Conservation (phyloP, 2,113 vertebrate genomes). For the Euleptes europaea region DNA sequence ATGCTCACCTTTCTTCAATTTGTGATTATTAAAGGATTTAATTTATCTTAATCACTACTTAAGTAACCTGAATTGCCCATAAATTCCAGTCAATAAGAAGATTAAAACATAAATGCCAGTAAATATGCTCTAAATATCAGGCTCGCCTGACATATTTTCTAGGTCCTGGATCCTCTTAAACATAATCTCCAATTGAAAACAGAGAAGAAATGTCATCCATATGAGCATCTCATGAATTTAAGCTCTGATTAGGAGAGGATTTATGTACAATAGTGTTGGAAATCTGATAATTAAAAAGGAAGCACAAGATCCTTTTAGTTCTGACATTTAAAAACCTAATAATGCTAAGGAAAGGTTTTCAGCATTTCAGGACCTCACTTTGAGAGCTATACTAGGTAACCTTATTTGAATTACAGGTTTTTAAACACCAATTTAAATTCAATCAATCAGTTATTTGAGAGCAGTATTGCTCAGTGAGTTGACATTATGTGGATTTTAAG, state of each 20-base stretch:
- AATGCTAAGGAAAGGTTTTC: slow-evolving; percentile 43
- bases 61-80: slow-evolving; percentile 68
- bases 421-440: slow-evolving; percentile 18
- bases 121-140: slow-evolving; percentile 81
- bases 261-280: slow-evolving; percentile 72
- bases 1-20: slow-evolving; percentile 35
- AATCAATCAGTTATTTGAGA: slow-evolving; percentile 15
- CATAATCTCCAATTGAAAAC: slow-evolving; percentile 77
- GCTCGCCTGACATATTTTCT: slow-evolving; percentile 72
- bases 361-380: slow-evolving; percentile 3
- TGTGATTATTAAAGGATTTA: slow-evolving; percentile 54
- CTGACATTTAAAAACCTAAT: slow-evolving; percentile 68
- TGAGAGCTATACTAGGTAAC: slow-evolving; percentile 20
- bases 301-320: slow-evolving; percentile 55
- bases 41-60: slow-evolving; percentile 68
- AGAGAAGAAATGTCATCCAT: slow-evolving; percentile 75
- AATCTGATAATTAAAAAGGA: slow-evolving; percentile 75
- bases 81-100: slow-evolving; percentile 79
- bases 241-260: slow-evolving; percentile 77
- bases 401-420: slow-evolving; percentile 11
- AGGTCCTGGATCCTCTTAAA: slow-evolving; percentile 80
- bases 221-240: slow-evolving; percentile 71
- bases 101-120: slow-evolving; percentile 81
- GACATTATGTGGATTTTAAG: neutral
- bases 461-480: neutral